Percentiles rank a stretch among this genome's conserved stretches.
These are phyloP conservation scores for Ciconia stormi DNA, from an alignment of 2,113 vertebrate genomes.

Conservation along the genomic window DNA sequence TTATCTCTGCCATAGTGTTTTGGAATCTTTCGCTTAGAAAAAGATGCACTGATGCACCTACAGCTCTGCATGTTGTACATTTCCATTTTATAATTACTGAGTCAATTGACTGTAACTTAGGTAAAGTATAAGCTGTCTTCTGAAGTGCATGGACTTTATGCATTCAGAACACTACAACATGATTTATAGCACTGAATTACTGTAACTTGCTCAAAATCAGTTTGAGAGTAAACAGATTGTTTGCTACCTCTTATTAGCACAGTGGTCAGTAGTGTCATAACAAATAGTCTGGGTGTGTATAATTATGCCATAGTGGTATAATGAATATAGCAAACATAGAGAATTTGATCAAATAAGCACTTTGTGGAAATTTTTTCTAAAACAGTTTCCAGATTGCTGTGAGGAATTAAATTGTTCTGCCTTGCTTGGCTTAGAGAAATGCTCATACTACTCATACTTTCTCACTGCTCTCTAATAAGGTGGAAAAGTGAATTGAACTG, in stretches of 20 bases:
- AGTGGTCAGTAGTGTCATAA: slow-evolving; percentile 36
- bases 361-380: not conserved
- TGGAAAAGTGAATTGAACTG: slow-evolving; percentile 13
- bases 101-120: not conserved
- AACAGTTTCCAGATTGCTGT: not conserved
- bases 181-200: slow-evolving; percentile 22
- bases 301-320: not conserved
- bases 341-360: not conserved
- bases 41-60: not conserved
- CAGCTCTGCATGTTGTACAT: not conserved
- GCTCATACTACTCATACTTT: not conserved
- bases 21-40: not conserved
- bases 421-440: not conserved
- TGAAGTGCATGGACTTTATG: not conserved
- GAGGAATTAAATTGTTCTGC: slow-evolving; percentile 10
- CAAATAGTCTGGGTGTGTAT: slow-evolving; percentile 1
- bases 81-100: slow-evolving; percentile 29
- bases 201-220: slow-evolving; percentile 24
- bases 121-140: not conserved
- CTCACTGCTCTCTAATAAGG: not conserved
- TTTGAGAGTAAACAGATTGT: slow-evolving; percentile 19
- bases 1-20: not conserved
- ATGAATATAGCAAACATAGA: not conserved
- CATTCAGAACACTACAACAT: not conserved
- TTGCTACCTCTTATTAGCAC: slow-evolving; percentile 12